Conservation (phyloP, 2,113 vertebrate species). For the Toxotes chatareus region DNA sequence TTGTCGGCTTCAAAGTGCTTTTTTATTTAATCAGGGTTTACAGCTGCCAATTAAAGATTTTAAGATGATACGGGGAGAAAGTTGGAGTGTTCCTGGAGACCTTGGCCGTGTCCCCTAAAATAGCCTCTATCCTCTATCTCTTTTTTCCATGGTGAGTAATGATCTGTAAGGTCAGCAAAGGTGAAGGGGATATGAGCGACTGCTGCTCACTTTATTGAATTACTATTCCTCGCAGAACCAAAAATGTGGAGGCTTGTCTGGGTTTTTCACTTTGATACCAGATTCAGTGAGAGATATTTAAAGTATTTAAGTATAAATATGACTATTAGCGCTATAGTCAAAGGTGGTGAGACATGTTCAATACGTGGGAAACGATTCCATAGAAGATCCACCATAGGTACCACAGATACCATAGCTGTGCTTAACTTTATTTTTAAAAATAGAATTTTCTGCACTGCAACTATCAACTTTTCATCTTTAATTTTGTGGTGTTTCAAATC, state of each 20-base stretch:
- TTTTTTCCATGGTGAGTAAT: conserved; percentile 72
- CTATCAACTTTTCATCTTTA: conserved; percentile 10
- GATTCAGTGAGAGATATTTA: conserved; percentile 15
- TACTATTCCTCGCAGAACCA: conserved; percentile 42
- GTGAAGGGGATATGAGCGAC: conserved; percentile 67
- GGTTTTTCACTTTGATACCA: conserved; percentile 23
- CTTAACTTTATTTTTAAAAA: background rate
- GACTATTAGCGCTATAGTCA: background rate
- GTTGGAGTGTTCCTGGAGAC: conserved; percentile 57
- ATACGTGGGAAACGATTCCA: background rate
- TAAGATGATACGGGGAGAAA: conserved; percentile 72
- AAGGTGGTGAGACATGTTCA: background rate
- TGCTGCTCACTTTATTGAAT: conserved; percentile 69
- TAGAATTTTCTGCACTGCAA: conserved; percentile 8
- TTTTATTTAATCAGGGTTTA: conserved; percentile 80
- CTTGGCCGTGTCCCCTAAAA: conserved; percentile 69
- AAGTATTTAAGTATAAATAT: background rate
- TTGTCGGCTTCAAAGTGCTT: conserved; percentile 73
- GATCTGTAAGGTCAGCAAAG: conserved; percentile 74
- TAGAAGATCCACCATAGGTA: background rate
- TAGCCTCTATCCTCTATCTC: conserved; percentile 60
- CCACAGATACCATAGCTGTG: background rate
- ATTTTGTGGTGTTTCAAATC: conserved; percentile 18
- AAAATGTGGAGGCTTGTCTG: conserved; percentile 25
- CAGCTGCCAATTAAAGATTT: conserved; percentile 82